Conservation (phyloP, 2,888 invertebrate species). For the Pollenia amentaria region DNA sequence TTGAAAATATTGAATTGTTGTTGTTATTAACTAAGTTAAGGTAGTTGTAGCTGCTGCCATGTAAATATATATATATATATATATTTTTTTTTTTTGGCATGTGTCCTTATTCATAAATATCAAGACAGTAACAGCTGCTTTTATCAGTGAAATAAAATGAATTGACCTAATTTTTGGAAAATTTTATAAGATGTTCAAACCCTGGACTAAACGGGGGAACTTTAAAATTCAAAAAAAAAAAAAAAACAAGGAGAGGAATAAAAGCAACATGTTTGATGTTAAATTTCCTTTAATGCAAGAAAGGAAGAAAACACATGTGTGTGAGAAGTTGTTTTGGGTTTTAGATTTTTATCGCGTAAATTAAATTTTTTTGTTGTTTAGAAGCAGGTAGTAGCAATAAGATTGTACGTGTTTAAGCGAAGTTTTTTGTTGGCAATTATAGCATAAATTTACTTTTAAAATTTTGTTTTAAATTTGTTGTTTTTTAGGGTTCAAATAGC, state of each 20-base stretch:
- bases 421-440: slow-evolving; percentile 42
- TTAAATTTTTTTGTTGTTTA: slow-evolving; percentile 46
- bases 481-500: not conserved
- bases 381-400: slow-evolving; percentile 15
- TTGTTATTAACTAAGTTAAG: not conserved
- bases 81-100: slow-evolving; percentile 65
- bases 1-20: not conserved
- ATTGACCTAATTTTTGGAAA: slow-evolving; percentile 68
- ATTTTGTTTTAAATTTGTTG: slow-evolving; percentile 5
- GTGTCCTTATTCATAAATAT: slow-evolving; percentile 68
- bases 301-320: not conserved
- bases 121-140: slow-evolving; percentile 62
- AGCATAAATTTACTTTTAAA: slow-evolving; percentile 58
- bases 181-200: slow-evolving; percentile 29
- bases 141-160: slow-evolving; percentile 49
- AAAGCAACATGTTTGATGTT: slow-evolving; percentile 38
- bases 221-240: not conserved
- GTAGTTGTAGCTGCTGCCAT: not conserved
- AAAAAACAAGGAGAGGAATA: slow-evolving; percentile 1
- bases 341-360: slow-evolving; percentile 71
- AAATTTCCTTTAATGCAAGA: slow-evolving; percentile 25
- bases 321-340: not conserved
- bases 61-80: no score
- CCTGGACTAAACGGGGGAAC: slow-evolving; percentile 4
- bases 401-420: not conserved